A percentile compares a stretch with the other conserved stretches of the same genome.
Evolutionary conservation across 2,888 invertebrate genomes (phyloP).

Genomic region (Itoplectis maculator): DNA sequence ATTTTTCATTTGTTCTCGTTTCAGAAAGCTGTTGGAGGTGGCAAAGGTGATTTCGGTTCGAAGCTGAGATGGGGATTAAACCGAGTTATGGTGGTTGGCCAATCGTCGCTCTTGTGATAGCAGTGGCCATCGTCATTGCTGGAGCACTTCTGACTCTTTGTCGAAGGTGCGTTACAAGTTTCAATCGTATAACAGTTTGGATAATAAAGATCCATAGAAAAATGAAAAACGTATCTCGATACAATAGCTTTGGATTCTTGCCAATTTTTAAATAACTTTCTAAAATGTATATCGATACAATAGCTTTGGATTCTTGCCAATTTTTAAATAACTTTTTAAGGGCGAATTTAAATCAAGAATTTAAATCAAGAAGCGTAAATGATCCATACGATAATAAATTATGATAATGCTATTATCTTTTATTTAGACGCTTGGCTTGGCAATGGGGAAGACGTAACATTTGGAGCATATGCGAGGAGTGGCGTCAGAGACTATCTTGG

Average conservation of each 20-base stretch:
- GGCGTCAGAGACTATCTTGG: slow-evolving; percentile 82
- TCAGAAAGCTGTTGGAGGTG: neutral
- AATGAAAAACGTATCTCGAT: neutral
- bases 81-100: slow-evolving; percentile 76
- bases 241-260: too few relatives aligned
- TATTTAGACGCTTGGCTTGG: slow-evolving; percentile 71
- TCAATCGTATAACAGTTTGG: neutral
- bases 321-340: too few relatives aligned
- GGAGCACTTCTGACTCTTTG: slow-evolving; percentile 78
- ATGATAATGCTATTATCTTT: neutral
- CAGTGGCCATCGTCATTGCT: slow-evolving; percentile 76
- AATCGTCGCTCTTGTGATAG: slow-evolving; percentile 78
- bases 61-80: slow-evolving; percentile 59
- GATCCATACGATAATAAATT: too few relatives aligned
- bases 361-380: too few relatives aligned
- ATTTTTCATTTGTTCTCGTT: slow-evolving; percentile 12
- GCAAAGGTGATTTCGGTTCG: slow-evolving; percentile 9
- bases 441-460: slow-evolving; percentile 81
- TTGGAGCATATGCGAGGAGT: slow-evolving; percentile 82
- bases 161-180: slow-evolving; percentile 75
- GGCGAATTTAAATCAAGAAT: too few relatives aligned
- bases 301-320: too few relatives aligned
- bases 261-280: too few relatives aligned
- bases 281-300: too few relatives aligned
- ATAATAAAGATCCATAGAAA: too few relatives aligned